Conservation (phyloP, 1,140 invertebrate species). For the Notospermus geniculatus region DNA sequence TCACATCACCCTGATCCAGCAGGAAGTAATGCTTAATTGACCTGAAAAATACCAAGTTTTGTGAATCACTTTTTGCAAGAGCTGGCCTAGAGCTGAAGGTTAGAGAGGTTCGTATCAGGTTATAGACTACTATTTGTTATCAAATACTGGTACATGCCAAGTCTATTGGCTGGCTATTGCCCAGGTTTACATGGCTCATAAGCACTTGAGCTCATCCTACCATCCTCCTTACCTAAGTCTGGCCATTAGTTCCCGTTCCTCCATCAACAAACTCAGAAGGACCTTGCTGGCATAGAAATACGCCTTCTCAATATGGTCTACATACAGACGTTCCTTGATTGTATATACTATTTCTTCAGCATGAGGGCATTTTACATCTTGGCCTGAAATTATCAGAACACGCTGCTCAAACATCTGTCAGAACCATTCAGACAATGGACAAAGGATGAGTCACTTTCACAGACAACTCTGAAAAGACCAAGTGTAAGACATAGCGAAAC, state of each 20-base stretch:
- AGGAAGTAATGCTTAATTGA: conserved; percentile 95
- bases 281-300: conserved; percentile 88
- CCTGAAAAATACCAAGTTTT: conserved; percentile 54
- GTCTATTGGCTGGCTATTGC: no score
- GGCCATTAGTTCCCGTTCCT: conserved; percentile 89
- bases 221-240: conserved; percentile 69
- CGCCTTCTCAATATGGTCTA: conserved; percentile 81
- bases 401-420: conserved; percentile 3
- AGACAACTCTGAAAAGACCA: not conserved
- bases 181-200: not conserved
- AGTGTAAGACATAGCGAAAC: conserved; percentile 23
- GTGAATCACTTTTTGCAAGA: no score
- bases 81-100: no score
- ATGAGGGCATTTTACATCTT: conserved; percentile 74
- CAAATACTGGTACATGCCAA: no score
- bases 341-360: conserved; percentile 73
- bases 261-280: conserved; percentile 81
- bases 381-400: conserved; percentile 60
- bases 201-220: no score
- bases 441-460: no score
- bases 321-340: conserved; percentile 73
- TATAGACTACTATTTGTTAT: no score
- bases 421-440: not conserved
- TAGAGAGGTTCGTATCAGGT: no score
- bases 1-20: conserved; percentile 87